Base-by-base conservation (phyloP, 2,797 vertebrate genomes). In the Cynopterus sphinx region DNA sequence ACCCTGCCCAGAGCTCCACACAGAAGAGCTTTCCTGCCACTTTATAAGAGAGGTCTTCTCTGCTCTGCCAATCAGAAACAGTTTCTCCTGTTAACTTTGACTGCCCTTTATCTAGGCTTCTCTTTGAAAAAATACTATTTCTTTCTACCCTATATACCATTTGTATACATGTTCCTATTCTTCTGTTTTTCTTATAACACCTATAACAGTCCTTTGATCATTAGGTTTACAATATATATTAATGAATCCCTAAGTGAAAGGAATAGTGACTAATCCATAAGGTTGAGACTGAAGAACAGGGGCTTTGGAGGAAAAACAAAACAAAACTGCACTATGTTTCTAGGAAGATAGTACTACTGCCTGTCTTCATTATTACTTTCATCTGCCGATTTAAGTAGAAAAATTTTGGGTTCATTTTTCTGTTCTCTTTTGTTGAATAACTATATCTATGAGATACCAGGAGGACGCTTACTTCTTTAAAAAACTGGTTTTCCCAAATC, bases 401-500 rank as follows among this genome's bases (percentile, higher is more conserved):
- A 89, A 33, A 15, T 17, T 43, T 9, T 0, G 11, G 31, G 57
- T 31, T 88, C 22, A 5, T 93, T 87, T 49, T 91, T 65, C 49
- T 73, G 39, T 68, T 67, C 28, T 84, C 41, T 96, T 77, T 55
- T 51, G 71, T 78, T 82, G 92, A 90, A 17, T 84, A 90, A 68
- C 51, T 71, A 0, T 55, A 79, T 71, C 53, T 87, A 16, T 61
- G n/a, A 71, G 49, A 90, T 59, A 26, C 70, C n/a, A 84, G 19
- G 19, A 85, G 49, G 63, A 24, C 33, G 49, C 39, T 65, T 51
- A 24, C 28, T 94, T 95, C 16, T 68, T 91, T 68, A 73, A 74
- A 53, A 92, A 67, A 49, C 11, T 28, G 2, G 17, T 65, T 77
- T 74, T 67, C 46, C 49, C 77, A 81, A 87, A 79, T 43, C 26